Percentiles rank a stretch among this genome's conserved stretches.
Conservation (phyloP, 2,888 invertebrate genomes). For the Phytoseiulus persimilis region DNA sequence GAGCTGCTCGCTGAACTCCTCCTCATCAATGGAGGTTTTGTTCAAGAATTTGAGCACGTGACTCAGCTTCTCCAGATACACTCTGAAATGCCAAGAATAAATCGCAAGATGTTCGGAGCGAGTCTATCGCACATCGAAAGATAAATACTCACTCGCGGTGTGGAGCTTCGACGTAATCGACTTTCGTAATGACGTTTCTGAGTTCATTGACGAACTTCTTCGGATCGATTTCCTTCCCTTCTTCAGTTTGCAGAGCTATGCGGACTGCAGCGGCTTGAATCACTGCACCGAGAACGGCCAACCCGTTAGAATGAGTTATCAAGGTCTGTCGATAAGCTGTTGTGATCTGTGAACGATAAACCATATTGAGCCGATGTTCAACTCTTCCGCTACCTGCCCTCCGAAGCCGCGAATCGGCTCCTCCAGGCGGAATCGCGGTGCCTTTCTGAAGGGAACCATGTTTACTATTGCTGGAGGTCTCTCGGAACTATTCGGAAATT, state of each 20-base stretch:
- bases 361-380: no score
- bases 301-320: conserved; percentile 58
- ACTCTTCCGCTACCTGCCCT: no score
- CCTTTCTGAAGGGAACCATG: no score
- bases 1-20: conserved; percentile 55
- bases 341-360: conserved; percentile 6
- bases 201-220: conserved; percentile 13
- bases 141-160: neutral
- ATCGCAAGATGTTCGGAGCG: neutral
- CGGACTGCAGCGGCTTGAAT: conserved; percentile 56
- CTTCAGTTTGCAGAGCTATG: conserved; percentile 54
- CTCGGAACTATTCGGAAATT: no score
- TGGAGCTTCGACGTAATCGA: neutral
- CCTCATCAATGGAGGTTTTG: conserved; percentile 47
- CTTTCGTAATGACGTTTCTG: neutral
- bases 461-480: no score
- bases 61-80: conserved; percentile 1
- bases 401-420: no score
- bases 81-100: neutral
- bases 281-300: conserved; percentile 52
- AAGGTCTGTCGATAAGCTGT: conserved; percentile 49
- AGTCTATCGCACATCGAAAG: neutral
- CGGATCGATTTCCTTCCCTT: conserved; percentile 50
- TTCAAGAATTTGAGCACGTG: neutral
- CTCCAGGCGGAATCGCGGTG: no score